A percentile compares a stretch with the other conserved stretches of the same genome.
phyloP scores from a whole-genome alignment of 2,113 vertebrate genomes.

The Hymenochirus boettgeri region DNA sequence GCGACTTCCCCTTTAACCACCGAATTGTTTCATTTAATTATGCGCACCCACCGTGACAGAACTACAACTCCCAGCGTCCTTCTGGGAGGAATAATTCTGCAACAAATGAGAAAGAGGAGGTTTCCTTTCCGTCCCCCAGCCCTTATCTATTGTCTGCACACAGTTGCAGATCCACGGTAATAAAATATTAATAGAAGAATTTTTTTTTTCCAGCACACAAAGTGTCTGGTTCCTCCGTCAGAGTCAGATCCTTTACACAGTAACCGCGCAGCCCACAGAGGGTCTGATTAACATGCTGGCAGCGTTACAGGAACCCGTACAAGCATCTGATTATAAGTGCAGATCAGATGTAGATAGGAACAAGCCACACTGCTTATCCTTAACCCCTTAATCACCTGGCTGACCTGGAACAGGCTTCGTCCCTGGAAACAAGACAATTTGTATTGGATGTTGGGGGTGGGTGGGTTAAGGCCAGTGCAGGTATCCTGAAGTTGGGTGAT shows the following conservation, averaged over 20 bases:
- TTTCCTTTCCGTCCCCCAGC: not conserved
- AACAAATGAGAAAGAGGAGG: not conserved
- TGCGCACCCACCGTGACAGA: too few species aligned
- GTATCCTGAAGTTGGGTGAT: too few species aligned
- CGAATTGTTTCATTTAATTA: too few species aligned
- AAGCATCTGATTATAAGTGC: constrained; percentile 36
- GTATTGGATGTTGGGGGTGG: too few species aligned
- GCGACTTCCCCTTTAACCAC: too few species aligned
- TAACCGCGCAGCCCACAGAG: constrained; percentile 31
- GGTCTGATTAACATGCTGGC: constrained; percentile 35
- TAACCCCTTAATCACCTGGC: constrained; percentile 11
- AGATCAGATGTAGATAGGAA: constrained; percentile 35
- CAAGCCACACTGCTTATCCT: constrained; percentile 14
- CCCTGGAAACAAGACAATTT: too few species aligned
- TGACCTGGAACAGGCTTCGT: not conserved
- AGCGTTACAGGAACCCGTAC: constrained; percentile 34
- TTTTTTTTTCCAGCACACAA: constrained; percentile 26
- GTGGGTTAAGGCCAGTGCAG: too few species aligned
- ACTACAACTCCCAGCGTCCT: too few species aligned
- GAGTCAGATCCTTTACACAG: constrained; percentile 26
- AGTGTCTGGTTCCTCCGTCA: constrained; percentile 13
- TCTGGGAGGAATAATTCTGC: not conserved
- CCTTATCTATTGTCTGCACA: constrained; percentile 25
- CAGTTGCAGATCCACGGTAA: constrained; percentile 34
- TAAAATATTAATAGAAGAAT: constrained; percentile 38